Percentiles rank a stretch among this genome's conserved stretches.
These are phyloP conservation scores for Trachemys scripta DNA, from an alignment of 2,113 vertebrate genomes.

Conservation along the genomic window DNA sequence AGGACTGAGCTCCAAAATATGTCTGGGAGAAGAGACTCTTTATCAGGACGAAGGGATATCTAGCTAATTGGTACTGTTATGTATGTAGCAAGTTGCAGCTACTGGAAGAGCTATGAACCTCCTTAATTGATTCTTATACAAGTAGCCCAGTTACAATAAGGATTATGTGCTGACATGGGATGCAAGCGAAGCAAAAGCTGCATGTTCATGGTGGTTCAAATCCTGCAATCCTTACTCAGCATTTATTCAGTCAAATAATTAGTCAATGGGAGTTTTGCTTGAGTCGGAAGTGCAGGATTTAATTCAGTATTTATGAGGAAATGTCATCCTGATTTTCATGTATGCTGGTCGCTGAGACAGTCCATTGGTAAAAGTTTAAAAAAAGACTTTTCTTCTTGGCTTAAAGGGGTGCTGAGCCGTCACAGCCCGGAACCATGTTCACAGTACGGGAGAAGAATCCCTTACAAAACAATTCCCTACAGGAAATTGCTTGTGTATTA, in stretches of 20 bases:
- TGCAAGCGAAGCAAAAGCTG: background rate
- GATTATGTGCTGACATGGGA: background rate
- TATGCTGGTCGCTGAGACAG: background rate
- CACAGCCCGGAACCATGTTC: background rate
- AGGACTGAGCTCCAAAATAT: background rate
- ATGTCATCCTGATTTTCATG: background rate
- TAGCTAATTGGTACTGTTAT: fast-evolving
- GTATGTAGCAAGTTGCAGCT: background rate
- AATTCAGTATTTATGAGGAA: fast-evolving
- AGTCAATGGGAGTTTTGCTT: fast-evolving
- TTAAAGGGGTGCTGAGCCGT: background rate
- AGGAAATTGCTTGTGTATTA: background rate
- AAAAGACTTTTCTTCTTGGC: background rate
- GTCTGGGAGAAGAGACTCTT: background rate
- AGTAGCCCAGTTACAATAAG: background rate
- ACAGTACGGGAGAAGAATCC: background rate
- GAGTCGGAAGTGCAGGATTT: background rate
- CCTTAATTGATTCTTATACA: background rate
- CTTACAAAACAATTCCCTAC: background rate
- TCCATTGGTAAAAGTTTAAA: background rate
- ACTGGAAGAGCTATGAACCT: background rate
- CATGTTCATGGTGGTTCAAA: background rate
- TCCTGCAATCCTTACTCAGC: background rate
- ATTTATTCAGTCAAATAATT: background rate
- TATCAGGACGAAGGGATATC: fast-evolving